A percentile compares a stretch with the other conserved stretches of the same genome.
Evolutionary conservation across 2,113 vertebrate genomes (phyloP).

Genomic region (Psephotus haematonotus): DNA sequence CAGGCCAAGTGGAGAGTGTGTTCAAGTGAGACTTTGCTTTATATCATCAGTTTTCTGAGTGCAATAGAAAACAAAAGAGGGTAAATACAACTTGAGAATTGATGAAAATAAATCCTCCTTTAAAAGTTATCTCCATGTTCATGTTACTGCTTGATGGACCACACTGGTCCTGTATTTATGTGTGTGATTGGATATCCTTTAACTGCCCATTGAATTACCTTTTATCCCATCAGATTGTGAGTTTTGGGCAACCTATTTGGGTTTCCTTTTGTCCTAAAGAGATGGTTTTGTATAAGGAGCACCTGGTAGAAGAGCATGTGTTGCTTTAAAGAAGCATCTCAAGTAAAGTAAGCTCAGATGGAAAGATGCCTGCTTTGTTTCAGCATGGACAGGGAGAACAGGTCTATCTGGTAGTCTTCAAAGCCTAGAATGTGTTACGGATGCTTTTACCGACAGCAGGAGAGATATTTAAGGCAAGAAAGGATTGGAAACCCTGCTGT

Average conservation of each 20-base stretch:
- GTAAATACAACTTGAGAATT: not conserved
- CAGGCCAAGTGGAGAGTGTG: not conserved
- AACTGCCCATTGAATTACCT: not conserved
- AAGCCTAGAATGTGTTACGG: not conserved
- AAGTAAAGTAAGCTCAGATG: not conserved
- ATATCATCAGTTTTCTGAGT: not conserved
- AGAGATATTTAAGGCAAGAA: not conserved
- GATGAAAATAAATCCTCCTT: not conserved
- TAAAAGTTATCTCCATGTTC: not conserved
- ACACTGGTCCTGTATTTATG: not conserved
- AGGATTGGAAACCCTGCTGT: not conserved
- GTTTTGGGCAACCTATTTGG: too few species aligned
- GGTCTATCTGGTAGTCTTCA: not conserved
- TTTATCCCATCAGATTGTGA: not conserved
- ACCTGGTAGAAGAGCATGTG: not conserved
- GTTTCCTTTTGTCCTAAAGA: not conserved
- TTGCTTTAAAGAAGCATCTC: not conserved
- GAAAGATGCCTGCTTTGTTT: not conserved
- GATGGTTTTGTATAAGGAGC: not conserved
- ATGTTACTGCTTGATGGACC: not conserved
- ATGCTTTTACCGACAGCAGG: not conserved
- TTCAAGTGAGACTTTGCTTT: not conserved
- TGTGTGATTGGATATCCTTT: not conserved
- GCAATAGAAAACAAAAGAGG: not conserved
- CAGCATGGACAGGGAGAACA: not conserved